Evolutionary conservation across 2,113 vertebrate genomes (phyloP), one percentile per base, ranked within the genome.

Genomic region (Cephalopterus ornatus): DNA sequence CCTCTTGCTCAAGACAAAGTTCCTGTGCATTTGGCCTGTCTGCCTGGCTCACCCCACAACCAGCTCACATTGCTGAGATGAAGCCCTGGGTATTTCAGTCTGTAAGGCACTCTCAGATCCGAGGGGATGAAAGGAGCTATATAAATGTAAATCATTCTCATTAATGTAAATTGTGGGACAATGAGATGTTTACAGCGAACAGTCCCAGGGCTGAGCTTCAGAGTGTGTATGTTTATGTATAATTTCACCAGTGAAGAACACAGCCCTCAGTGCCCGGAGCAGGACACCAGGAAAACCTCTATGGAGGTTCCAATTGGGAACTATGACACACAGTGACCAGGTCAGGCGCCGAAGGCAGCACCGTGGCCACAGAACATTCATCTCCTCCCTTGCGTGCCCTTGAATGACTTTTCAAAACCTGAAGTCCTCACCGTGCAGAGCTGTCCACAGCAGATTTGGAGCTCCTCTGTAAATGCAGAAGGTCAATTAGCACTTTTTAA

Each of bases 131-230:
- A 96, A 97, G 76, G 67, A 96, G 83, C 95, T 91, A 92, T 93
- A 97, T 95, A 94, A 91, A 92, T 94, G 72, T 85, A 89, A 97
- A 94, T 92, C 73, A 59, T 37, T 88, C 95, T 96, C 89, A 97
- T 96, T 95, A 93, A 91, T 91, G 65, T 82, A 86, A 97, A 95
- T 73, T 77, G 56, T 53, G 42, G 92, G 83, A 78, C 95, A 94
- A 92, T 52, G 78, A 2, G 24, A 84, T 93, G 74, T 71, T 80
- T 92, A 58, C 67, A 56, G 72, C 19, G 11, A 97, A 82, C 89
- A 88, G 92, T 80, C 78, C 65, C 90, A 55, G 58, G 47, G 80
- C 90, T 96, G 73, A 94, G 68, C 70, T 81, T 53, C 76, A 87
- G 65, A 78, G 23, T 11, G 68, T 77, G 4, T 53, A 26, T 66